Conservation (phyloP, 1,140 invertebrate species). For the Pogonomyrmex barbatus region DNA sequence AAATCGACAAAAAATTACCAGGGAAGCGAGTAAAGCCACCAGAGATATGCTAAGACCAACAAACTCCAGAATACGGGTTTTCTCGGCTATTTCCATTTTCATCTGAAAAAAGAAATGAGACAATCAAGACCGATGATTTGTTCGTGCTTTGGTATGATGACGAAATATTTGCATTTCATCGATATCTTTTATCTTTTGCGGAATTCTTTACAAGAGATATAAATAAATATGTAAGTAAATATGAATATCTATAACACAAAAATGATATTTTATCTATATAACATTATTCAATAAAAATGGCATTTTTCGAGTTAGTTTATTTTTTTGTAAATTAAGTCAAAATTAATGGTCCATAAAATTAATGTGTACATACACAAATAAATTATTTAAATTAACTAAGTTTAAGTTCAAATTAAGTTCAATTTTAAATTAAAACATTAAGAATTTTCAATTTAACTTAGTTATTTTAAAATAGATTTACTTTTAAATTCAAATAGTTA, state of each 20-base stretch:
- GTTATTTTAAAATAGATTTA: too few relatives aligned
- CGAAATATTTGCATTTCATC: not conserved
- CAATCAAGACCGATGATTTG: not conserved
- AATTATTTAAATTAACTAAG: too few relatives aligned
- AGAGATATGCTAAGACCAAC: conserved; percentile 93
- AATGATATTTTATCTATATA: too few relatives aligned
- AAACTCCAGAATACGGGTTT: conserved; percentile 92
- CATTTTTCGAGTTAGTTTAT: too few relatives aligned
- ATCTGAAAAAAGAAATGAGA: conserved; percentile 78
- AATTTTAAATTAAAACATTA: too few relatives aligned
- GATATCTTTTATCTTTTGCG: not conserved
- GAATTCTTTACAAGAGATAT: not conserved
- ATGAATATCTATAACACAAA: not conserved
- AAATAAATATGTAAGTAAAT: not conserved
- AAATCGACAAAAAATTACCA: conserved; percentile 93
- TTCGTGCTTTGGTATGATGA: not conserved
- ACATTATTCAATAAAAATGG: too few relatives aligned
- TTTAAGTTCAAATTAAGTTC: too few relatives aligned
- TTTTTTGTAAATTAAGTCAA: too few relatives aligned
- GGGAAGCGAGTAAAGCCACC: conserved; percentile 90
- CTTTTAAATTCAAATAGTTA: too few relatives aligned
- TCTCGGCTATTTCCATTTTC: conserved; percentile 91
- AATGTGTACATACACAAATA: too few relatives aligned
- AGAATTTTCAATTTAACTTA: too few relatives aligned
- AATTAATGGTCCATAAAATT: too few relatives aligned